Evolutionary conservation across 2,797 vertebrate species (phyloP).

Genomic region (Rhinoraja longicauda): DNA sequence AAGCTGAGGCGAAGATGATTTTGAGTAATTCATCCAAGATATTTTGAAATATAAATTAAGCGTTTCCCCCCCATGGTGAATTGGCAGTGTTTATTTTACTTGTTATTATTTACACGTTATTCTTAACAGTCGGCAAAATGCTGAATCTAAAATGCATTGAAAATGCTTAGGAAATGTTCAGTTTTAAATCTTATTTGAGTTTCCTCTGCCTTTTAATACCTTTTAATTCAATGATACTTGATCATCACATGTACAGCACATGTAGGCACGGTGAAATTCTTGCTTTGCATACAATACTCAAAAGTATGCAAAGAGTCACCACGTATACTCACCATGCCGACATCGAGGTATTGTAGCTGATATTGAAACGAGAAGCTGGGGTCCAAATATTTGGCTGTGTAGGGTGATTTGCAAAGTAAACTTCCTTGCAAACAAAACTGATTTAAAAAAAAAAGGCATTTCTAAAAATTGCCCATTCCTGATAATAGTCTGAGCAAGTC

Average conservation of each 20-base stretch:
- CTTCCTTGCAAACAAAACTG: neutral
- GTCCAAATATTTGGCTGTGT: neutral
- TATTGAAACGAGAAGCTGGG: too few relatives aligned
- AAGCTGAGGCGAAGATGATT: neutral
- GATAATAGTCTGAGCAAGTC: too few relatives aligned
- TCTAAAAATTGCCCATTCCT: too few relatives aligned
- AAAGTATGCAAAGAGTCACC: too few relatives aligned
- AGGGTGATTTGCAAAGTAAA: neutral
- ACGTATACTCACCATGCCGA: too few relatives aligned
- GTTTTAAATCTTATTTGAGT: neutral
- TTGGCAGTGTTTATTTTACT: neutral
- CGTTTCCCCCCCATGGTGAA: neutral
- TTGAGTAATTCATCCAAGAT: neutral
- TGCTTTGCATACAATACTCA: too few relatives aligned
- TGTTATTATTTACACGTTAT: neutral
- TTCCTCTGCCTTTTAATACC: neutral
- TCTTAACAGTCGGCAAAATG: neutral
- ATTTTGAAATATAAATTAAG: neutral
- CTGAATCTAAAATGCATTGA: neutral
- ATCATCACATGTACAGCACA: too few relatives aligned
- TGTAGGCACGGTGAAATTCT: too few relatives aligned
- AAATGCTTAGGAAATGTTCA: neutral
- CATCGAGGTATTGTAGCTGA: neutral
- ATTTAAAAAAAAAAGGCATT: neutral
- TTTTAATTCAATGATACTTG: neutral